Conservation (phyloP, 2,113 vertebrate species). For the Gadus chalcogrammus region DNA sequence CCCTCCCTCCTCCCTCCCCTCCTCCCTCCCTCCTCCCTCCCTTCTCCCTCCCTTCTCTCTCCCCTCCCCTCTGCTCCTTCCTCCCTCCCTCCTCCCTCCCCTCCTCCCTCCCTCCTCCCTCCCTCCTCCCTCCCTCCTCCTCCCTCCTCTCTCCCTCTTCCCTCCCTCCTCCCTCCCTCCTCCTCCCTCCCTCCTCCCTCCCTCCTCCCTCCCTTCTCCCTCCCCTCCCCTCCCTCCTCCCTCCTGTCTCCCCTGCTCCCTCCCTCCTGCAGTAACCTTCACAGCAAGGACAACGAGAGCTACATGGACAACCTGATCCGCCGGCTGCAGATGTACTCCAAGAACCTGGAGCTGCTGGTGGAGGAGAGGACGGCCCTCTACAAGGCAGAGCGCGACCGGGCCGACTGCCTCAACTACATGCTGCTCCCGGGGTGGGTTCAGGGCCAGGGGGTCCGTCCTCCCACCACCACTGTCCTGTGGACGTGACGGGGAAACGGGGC, state of each 20-base stretch:
- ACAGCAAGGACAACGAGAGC: conserved; percentile 88
- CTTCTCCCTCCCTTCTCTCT: not conserved
- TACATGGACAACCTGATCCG: conserved; percentile 97
- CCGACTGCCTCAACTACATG: conserved; percentile 92
- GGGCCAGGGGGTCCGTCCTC: not conserved
- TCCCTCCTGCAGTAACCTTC: conserved; percentile 77
- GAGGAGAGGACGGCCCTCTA: conserved; percentile 92
- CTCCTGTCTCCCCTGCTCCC: not conserved
- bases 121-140: not conserved
- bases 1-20: not conserved
- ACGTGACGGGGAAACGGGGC: too few relatives aligned
- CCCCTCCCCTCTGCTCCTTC: not conserved
- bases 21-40: not conserved
- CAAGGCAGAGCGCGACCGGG: conserved; percentile 92
- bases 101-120: not conserved
- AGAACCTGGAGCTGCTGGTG: conserved; percentile 91
- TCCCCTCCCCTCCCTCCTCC: not conserved
- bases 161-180: too few relatives aligned
- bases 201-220: not conserved
- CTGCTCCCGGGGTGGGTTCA: conserved; percentile 86
- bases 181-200: not conserved
- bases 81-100: not conserved
- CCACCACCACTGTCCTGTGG: too few relatives aligned
- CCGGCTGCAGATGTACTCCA: conserved; percentile 92
- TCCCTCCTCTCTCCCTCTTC: not conserved